Evolutionary conservation across 2,113 vertebrate genomes (phyloP).

Genomic region (Chrysochloris asiatica): DNA sequence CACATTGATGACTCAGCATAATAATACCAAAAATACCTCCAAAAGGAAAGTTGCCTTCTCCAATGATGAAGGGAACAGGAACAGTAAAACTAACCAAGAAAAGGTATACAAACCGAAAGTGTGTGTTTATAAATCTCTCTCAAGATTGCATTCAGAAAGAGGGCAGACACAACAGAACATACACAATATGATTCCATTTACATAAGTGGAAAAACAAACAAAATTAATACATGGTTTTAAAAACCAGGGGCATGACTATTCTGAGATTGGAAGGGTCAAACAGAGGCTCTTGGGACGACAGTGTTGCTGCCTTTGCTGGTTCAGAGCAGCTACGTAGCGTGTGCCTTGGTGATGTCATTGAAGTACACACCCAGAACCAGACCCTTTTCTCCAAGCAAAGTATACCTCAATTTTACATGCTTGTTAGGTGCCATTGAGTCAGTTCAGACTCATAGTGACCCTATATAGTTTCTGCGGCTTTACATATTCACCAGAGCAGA

Average conservation of each 20-base stretch:
- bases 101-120: background rate
- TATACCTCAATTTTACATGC: no score
- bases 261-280: background rate
- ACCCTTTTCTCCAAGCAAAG: background rate
- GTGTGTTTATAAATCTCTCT: background rate
- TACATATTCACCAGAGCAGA: no score
- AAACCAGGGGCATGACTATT: background rate
- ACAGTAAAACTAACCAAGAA: background rate
- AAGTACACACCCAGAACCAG: background rate
- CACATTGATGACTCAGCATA: background rate
- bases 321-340: no score
- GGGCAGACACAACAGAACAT: background rate
- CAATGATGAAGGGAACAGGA: background rate
- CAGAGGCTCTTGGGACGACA: background rate
- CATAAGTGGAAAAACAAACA: background rate
- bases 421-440: no score
- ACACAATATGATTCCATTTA: background rate
- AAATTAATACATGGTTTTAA: background rate
- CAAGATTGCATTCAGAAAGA: background rate
- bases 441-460: no score
- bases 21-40: background rate
- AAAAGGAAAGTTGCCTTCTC: conserved; percentile 10
- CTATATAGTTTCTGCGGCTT: no score
- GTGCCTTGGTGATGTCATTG: background rate
- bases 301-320: no score